Evolutionary conservation across 2,797 vertebrate species (phyloP).

Genomic region (Helarctos malayanus): DNA sequence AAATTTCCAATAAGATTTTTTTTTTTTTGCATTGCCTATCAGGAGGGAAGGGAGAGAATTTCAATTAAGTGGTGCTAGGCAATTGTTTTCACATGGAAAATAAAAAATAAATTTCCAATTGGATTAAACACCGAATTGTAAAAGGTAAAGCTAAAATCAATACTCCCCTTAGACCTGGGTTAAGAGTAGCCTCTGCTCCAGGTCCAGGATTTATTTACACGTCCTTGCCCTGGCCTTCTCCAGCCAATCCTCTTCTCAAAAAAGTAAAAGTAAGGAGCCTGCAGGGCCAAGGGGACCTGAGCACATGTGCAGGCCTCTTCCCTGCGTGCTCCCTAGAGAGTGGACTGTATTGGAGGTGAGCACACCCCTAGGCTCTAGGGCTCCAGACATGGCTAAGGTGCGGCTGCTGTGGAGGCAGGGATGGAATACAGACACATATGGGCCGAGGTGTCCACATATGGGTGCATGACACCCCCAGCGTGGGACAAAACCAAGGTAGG

Average conservation of each 20-base stretch:
- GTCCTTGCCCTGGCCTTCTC: background rate
- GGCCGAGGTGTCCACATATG: background rate
- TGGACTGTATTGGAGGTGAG: background rate
- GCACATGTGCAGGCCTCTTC: background rate
- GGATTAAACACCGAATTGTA: conserved; percentile 14
- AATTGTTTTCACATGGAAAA: background rate
- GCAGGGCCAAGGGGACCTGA: background rate
- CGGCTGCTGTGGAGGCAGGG: background rate
- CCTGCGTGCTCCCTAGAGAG: background rate
- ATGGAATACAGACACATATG: background rate
- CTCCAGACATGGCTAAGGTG: background rate
- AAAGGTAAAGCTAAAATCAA: background rate
- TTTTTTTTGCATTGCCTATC: background rate
- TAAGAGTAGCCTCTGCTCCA: background rate
- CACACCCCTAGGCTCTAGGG: background rate
- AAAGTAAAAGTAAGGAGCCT: background rate
- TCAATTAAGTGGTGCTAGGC: background rate
- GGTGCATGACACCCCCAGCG: no score
- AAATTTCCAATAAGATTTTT: background rate
- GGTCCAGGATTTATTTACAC: background rate
- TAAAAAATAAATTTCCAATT: background rate
- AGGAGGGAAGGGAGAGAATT: background rate
- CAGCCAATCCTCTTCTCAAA: background rate
- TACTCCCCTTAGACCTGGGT: background rate
- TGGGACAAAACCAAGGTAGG: background rate